These are phyloP conservation scores for Pogonocherus hispidulus DNA, from an alignment of 2,888 invertebrate species.

Conservation along the genomic window DNA sequence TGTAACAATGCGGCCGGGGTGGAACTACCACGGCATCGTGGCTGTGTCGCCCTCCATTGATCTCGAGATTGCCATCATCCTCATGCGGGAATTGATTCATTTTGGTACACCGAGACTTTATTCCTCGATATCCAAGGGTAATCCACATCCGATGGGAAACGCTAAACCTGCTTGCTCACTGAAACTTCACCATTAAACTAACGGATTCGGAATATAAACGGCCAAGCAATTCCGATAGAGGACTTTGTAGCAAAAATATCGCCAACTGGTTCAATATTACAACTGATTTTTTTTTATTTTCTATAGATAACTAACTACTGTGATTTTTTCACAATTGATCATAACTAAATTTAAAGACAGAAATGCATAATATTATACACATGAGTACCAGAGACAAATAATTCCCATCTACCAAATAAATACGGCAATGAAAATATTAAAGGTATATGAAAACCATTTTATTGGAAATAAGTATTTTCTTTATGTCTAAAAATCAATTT, in stretches of 20 bases:
- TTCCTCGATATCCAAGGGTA: constrained; percentile 46
- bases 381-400: no score
- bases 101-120: constrained; percentile 64
- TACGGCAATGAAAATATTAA: no score
- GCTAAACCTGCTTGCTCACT: constrained; percentile 29
- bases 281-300: no score
- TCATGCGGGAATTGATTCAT: constrained; percentile 68
- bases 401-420: no score
- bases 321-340: no score
- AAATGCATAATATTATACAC: no score
- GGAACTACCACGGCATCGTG: constrained; percentile 61
- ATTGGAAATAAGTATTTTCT: no score
- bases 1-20: constrained; percentile 66
- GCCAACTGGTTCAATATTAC: no score
- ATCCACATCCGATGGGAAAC: constrained; percentile 34
- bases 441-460: no score
- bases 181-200: constrained; percentile 29
- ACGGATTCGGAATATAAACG: constrained; percentile 27
- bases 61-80: constrained; percentile 64
- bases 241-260: constrained; percentile 5
- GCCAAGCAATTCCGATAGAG: neutral
- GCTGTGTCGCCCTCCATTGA: constrained; percentile 65
- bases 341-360: no score
- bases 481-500: no score
- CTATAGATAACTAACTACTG: no score